Base-by-base conservation (phyloP, 2,888 invertebrate species). In the Ypsolopha scabrella region DNA sequence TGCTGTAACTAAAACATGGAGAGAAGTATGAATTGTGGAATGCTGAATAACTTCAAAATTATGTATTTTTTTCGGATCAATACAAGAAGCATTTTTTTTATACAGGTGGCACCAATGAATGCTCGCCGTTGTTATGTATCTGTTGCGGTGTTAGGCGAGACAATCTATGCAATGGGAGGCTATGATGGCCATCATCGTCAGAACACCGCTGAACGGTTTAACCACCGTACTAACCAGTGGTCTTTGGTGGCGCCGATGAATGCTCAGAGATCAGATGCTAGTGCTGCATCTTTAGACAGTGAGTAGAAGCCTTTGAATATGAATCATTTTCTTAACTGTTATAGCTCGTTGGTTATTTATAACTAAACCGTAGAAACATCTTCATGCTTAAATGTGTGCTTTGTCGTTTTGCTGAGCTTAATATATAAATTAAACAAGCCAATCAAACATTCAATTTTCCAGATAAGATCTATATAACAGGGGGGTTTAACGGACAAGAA, bases 401-500 rank as follows among this genome's bases (percentile, higher is more conserved):
- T 24, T 2, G 24, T 24, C 24, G 24, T 24, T 24, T 24, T 24
- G 24, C 24, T 24, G 24, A 24, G 4, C 24, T 3, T 24, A 24
- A 24, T 24, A 24, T 24, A 24, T 4, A 24, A 24, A 24, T 24
- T 24, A 24, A 24, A 24, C 4, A 24, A 24, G 24, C n/a, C n/a
- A n/a, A n/a, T n/a, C n/a, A n/a, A n/a, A n/a, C 24, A 24, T 24
- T 24, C 24, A 43, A 10, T 13, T 7, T 24, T 43, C 37, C 54
- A 93, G 93, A 90, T 56, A 92, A 92, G 67, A 92, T 94, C 60
- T 94, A 93, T 75, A 92, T 94, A 59, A 91, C 91, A 51, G 96
- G 97, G 1, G 97, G 97, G 0, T 97, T 96, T 75, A 96, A 96
- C 72, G 97, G 97, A 0, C 93, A 94, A 67, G 94, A 95, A 67